phyloP scores from a whole-genome alignment of 2,797 vertebrate genomes.

The Cossypha caffra region DNA sequence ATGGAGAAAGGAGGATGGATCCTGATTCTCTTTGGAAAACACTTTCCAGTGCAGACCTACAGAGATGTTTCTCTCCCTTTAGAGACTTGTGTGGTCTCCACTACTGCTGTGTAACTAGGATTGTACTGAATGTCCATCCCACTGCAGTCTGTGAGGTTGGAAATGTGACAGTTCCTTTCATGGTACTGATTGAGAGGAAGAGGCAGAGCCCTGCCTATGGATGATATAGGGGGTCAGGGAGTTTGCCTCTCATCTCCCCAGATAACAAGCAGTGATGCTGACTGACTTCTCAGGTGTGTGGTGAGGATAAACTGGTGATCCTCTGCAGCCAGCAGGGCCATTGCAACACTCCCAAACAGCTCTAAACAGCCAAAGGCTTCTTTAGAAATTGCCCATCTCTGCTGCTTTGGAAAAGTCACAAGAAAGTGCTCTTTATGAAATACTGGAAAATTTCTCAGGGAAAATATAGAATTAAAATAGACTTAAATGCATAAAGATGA shows the following conservation, averaged over 20 bases:
- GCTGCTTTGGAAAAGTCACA: background rate
- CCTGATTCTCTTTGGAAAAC: background rate
- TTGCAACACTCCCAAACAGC: background rate
- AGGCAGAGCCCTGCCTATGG: background rate
- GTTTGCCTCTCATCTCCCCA: background rate
- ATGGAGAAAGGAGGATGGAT: background rate
- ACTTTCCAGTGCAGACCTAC: background rate
- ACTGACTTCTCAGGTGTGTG: background rate
- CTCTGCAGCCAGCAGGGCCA: background rate
- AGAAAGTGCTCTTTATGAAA: background rate
- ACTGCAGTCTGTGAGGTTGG: background rate
- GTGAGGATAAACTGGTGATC: background rate
- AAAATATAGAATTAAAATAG: background rate
- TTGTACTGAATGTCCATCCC: background rate
- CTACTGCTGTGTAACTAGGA: background rate
- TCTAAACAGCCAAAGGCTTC: background rate
- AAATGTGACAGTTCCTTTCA: background rate
- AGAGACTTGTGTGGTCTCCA: fast-evolving
- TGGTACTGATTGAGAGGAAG: background rate
- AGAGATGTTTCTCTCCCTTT: background rate
- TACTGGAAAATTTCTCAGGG: background rate
- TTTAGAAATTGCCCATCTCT: background rate
- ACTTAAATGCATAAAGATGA: background rate
- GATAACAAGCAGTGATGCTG: background rate
- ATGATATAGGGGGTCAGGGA: background rate